Conservation (phyloP, 2,888 invertebrate species). For the Baronia brevicornis region DNA sequence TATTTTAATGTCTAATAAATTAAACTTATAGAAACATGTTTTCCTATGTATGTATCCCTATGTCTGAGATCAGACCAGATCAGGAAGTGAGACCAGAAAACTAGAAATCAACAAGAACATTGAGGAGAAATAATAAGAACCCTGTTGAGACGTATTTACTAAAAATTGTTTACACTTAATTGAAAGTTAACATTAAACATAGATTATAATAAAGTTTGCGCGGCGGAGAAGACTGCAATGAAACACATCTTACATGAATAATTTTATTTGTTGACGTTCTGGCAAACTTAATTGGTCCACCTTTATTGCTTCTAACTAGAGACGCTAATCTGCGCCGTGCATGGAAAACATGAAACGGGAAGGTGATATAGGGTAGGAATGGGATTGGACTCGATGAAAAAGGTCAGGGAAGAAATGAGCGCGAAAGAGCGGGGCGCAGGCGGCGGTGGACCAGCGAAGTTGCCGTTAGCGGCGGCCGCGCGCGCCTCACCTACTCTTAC, state of each 20-base stretch:
- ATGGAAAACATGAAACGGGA: slow-evolving; percentile 4
- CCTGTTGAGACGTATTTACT: too few species aligned
- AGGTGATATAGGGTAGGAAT: slow-evolving; percentile 18
- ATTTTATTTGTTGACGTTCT: slow-evolving; percentile 70
- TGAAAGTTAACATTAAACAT: too few species aligned
- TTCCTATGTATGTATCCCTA: too few species aligned
- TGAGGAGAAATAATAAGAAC: too few species aligned
- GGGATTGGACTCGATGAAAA: slow-evolving; percentile 11
- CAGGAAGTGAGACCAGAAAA: too few species aligned
- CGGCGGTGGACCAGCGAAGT: slow-evolving; percentile 63
- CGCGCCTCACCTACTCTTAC: slow-evolving; percentile 53
- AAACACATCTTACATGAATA: slow-evolving; percentile 56
- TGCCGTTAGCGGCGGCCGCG: slow-evolving; percentile 45
- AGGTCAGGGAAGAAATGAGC: slow-evolving; percentile 16
- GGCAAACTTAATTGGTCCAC: slow-evolving; percentile 71
- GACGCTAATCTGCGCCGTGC: slow-evolving; percentile 26
- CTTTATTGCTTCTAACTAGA: slow-evolving; percentile 64
- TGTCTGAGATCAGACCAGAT: too few species aligned
- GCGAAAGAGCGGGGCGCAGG: slow-evolving; percentile 26
- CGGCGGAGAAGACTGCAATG: slow-evolving; percentile 19
- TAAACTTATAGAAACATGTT: too few species aligned
- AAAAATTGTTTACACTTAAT: too few species aligned
- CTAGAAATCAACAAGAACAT: too few species aligned
- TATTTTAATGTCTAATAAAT: too few species aligned
- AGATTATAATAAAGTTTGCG: too few species aligned